Evolutionary conservation across 2,888 invertebrate species (phyloP), one percentile per base, ranked within the genome.

Genomic region (Plebejus anna): DNA sequence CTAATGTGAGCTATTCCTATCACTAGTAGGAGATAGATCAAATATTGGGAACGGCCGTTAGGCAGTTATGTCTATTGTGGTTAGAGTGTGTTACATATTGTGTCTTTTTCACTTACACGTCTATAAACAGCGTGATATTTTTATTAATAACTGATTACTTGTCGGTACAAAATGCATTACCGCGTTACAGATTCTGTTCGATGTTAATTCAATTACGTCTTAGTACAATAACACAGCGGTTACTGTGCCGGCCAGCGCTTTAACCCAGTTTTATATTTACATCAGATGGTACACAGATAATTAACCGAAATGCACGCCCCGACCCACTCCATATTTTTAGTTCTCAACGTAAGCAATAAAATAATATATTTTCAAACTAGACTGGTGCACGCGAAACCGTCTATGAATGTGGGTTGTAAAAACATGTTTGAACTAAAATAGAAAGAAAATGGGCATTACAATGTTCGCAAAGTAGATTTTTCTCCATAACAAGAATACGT

Each of bases 191-290:
- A 22, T 22, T 66, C 66, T n/a, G n/a, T n/a, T 16, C 66, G 22
- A 66, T 32, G 66, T 57, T 70, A 32, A 76, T 76, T 51, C 70
- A 36, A 71, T 59, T 38, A 61, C 36, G 7, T 76, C 76, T 80
- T 75, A 77, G 70, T 76, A 78, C 75, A 75, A 75, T 77, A 66
- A 75, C 77, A 75, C 72, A 77, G 77, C 78, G 79, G 77, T 80
- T 79, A 82, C 79, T 80, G 82, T 82, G 81, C 80, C 81, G 81
- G 81, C 82, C 81, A 85, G 83, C 79, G 82, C 84, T 85, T 85
- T 90, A 90, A 90, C 91, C 91, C 83, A 90, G 89, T 91, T 91
- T 91, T 88, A 89, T 90, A 90, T 90, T 88, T 90, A 88, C 85
- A 86, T 86, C 83, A 84, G 83, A 84, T 84, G 83, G 83, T 85